phyloP scores from a whole-genome alignment of 2,888 invertebrate genomes.

The Opisthograptis luteolata region DNA sequence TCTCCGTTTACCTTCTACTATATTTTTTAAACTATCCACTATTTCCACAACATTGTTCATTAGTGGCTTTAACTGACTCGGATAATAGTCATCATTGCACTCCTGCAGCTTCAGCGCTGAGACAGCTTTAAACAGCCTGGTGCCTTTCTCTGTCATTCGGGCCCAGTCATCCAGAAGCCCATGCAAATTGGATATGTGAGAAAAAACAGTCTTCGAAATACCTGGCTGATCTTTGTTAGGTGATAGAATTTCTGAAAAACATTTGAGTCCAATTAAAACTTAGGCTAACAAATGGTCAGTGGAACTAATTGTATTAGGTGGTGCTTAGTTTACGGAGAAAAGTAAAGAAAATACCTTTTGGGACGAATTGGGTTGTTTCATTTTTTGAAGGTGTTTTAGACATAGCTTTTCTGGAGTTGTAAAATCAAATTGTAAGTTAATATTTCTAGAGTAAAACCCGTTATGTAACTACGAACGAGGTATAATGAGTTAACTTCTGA shows the following conservation, averaged over 20 bases:
- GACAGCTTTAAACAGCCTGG: conserved; percentile 59
- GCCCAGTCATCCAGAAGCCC: conserved; percentile 62
- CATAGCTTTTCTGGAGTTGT: conserved; percentile 40
- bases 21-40: conserved; percentile 52
- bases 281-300: too few relatives aligned
- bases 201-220: conserved; percentile 68
- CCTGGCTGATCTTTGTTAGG: conserved; percentile 65
- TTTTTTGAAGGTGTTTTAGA: conserved; percentile 55
- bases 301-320: too few relatives aligned
- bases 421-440: too few relatives aligned
- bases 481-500: too few relatives aligned
- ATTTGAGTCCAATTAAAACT: too few relatives aligned
- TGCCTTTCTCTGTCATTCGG: conserved; percentile 61
- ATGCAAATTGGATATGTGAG: conserved; percentile 66
- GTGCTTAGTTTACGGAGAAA: too few relatives aligned
- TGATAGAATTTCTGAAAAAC: conserved; percentile 65
- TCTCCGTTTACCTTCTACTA: conserved; percentile 67
- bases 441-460: too few relatives aligned
- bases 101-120: conserved; percentile 64
- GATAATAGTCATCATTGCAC: conserved; percentile 64
- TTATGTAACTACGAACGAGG: too few relatives aligned
- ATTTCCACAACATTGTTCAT: conserved; percentile 59
- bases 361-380: conserved; percentile 46
- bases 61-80: conserved; percentile 58
- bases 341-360: too few relatives aligned